Percentiles rank a stretch among this genome's conserved stretches.
phyloP scores from a whole-genome alignment of 2,113 vertebrate genomes.

The Melanerpes aurifrons region DNA sequence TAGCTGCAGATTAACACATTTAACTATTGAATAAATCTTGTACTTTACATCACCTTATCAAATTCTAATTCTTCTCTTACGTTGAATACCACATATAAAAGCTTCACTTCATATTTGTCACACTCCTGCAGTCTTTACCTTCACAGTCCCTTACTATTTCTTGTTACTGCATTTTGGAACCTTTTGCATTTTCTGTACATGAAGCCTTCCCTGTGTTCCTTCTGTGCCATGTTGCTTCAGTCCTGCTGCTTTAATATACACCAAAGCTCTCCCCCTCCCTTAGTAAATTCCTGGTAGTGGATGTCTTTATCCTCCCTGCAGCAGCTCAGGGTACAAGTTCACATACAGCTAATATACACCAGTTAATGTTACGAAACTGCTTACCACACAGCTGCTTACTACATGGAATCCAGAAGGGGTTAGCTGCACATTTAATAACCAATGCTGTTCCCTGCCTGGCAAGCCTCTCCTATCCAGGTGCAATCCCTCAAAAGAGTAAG shows the following conservation, averaged over 20 bases:
- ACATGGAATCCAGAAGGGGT: neutral
- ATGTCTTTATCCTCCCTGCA: neutral
- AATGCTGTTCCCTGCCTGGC: neutral
- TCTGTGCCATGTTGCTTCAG: neutral
- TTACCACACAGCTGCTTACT: fast-evolving
- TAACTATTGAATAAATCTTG: neutral
- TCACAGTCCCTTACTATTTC: neutral
- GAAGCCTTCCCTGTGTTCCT: neutral
- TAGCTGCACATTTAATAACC: neutral
- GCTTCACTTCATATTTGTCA: neutral
- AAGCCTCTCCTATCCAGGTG: neutral
- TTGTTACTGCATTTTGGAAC: neutral
- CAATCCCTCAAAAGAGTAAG: neutral
- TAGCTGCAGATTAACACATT: neutral
- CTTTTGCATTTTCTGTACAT: neutral
- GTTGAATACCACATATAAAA: neutral
- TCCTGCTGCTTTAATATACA: slow-evolving; percentile 2
- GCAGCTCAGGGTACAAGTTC: neutral
- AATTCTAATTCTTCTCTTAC: neutral
- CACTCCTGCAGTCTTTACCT: neutral
- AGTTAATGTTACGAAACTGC: neutral
- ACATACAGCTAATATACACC: neutral
- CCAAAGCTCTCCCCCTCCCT: neutral
- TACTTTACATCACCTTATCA: neutral
- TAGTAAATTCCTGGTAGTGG: neutral